Conservation (phyloP, 1,140 invertebrate genomes). For the Himalopsyche phryganea region DNA sequence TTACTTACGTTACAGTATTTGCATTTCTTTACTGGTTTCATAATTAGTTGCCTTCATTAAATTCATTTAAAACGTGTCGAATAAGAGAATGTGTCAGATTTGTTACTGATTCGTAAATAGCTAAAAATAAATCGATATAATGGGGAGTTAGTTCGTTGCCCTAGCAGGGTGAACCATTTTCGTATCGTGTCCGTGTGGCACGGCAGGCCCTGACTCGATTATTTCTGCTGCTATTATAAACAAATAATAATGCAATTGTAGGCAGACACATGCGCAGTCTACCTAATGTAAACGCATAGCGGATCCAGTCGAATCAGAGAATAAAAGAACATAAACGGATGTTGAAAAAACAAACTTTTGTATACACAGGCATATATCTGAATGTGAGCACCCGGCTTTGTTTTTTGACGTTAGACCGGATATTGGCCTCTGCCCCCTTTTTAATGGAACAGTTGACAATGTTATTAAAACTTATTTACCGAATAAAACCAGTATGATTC, state of each 20-base stretch:
- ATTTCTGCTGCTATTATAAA: slow-evolving; percentile 26
- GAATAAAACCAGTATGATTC: neutral
- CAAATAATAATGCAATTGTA: slow-evolving; percentile 26
- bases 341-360: slow-evolving; percentile 26
- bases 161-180: too few relatives aligned
- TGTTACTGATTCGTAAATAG: too few relatives aligned
- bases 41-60: too few relatives aligned
- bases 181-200: too few relatives aligned
- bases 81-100: too few relatives aligned
- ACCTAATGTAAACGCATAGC: neutral
- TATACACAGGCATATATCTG: neutral
- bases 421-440: slow-evolving; percentile 21
- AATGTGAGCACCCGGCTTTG: slow-evolving; percentile 20
- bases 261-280: neutral
- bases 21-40: too few relatives aligned
- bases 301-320: slow-evolving; percentile 17
- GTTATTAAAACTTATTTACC: slow-evolving; percentile 22
- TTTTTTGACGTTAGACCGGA: slow-evolving; percentile 25
- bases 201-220: slow-evolving; percentile 9
- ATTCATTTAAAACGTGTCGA: too few relatives aligned
- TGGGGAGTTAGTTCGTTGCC: too few relatives aligned
- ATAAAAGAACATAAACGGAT: slow-evolving; percentile 31
- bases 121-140: too few relatives aligned
- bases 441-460: slow-evolving; percentile 17
- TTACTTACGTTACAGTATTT: too few relatives aligned